Percentiles rank a stretch among this genome's conserved stretches.
Evolutionary conservation across 2,888 invertebrate genomes (phyloP).

Genomic region (Blomia tropicalis): DNA sequence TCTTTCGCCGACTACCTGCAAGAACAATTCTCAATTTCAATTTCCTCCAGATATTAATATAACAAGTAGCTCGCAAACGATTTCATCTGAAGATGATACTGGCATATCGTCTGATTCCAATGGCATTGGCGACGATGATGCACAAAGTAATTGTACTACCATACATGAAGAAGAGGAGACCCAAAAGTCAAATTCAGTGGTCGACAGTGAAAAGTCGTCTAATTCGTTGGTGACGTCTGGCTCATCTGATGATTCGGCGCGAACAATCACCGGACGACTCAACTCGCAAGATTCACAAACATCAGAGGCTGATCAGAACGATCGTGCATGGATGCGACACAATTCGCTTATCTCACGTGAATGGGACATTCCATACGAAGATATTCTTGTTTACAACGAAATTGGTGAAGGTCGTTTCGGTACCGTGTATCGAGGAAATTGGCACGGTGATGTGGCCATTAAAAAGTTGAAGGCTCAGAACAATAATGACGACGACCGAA

Average conservation of each 20-base stretch:
- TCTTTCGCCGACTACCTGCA: background rate
- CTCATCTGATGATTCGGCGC: constrained; percentile 50
- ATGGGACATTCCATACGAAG: constrained; percentile 97
- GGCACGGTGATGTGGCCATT: constrained; percentile 96
- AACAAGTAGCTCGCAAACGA: background rate
- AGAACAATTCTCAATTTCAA: constrained; percentile 50
- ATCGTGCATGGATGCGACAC: constrained; percentile 38
- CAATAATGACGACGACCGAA: constrained; percentile 51
- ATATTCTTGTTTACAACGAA: constrained; percentile 65
- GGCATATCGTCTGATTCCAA: background rate
- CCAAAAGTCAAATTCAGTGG: background rate
- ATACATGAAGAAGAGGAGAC: background rate
- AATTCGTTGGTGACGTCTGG: constrained; percentile 40
- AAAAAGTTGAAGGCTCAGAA: constrained; percentile 67
- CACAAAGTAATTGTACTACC: background rate
- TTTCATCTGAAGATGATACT: background rate
- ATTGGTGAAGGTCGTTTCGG: constrained; percentile 87
- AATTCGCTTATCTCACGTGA: constrained; percentile 64
- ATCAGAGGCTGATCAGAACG: constrained; percentile 39
- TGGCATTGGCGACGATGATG: background rate
- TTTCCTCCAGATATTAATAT: constrained; percentile 44
- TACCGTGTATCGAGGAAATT: constrained; percentile 78
- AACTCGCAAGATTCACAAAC: constrained; percentile 68
- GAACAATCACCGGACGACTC: constrained; percentile 54
- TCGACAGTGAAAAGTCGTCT: background rate